These are phyloP conservation scores for Pogona vitticeps DNA, from an alignment of 2,113 vertebrate species.

Conservation along the genomic window DNA sequence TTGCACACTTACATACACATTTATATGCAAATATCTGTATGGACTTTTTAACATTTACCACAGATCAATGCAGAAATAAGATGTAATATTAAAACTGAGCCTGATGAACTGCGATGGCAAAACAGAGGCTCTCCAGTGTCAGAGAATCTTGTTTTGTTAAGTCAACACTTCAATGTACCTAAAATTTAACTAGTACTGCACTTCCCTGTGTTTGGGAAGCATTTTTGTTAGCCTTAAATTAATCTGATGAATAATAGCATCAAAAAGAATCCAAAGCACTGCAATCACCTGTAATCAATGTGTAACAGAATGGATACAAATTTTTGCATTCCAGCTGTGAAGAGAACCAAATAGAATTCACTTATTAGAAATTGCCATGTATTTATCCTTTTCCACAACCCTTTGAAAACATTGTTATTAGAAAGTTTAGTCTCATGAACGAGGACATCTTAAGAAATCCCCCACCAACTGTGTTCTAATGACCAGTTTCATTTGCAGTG, in stretches of 20 bases:
- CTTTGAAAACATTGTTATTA: not conserved
- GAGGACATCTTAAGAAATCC: not conserved
- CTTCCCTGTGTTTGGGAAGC: not conserved
- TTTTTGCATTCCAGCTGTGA: slow-evolving; percentile 16
- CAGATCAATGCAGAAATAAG: not conserved
- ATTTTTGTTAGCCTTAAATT: not conserved
- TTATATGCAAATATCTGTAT: not conserved
- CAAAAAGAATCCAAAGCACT: not conserved
- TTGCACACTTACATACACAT: not conserved
- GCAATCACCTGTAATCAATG: slow-evolving; percentile 25
- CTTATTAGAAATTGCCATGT: slow-evolving; percentile 21
- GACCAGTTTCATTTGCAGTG: slow-evolving; percentile 12
- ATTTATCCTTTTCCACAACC: slow-evolving; percentile 7
- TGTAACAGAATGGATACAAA: not conserved
- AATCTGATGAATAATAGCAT: slow-evolving; percentile 9
- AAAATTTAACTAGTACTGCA: not conserved
- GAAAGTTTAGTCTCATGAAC: slow-evolving; percentile 24
- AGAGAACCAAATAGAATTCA: not conserved
- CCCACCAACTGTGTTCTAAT: slow-evolving; percentile 11
- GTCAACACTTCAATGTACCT: not conserved
- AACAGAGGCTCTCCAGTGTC: not conserved
- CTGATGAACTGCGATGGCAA: not conserved
- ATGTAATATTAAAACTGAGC: not conserved
- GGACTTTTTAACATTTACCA: not conserved
- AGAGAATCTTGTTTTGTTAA: not conserved